These are phyloP conservation scores for Drosophila subsilvestris DNA, from an alignment of 2,888 invertebrate species.

Conservation along the genomic window DNA sequence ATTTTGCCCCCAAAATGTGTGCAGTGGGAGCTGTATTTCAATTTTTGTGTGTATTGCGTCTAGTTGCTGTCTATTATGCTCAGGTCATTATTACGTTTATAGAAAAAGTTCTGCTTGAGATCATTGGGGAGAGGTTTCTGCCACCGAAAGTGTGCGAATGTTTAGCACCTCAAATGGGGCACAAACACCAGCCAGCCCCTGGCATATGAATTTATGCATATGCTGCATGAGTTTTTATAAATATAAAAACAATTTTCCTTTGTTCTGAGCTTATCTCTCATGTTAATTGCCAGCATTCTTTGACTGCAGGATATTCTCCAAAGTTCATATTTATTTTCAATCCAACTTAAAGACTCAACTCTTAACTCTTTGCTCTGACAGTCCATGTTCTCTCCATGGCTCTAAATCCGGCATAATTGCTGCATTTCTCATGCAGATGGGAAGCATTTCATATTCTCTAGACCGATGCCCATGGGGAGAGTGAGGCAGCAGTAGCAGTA, in stretches of 20 bases:
- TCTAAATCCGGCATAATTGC: slow-evolving; percentile 31
- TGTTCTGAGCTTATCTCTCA: neutral
- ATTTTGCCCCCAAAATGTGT: slow-evolving; percentile 57
- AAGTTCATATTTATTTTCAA: slow-evolving; percentile 21
- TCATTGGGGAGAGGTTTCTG: neutral
- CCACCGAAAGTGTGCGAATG: slow-evolving; percentile 10
- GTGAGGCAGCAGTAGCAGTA: neutral
- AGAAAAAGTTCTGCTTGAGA: slow-evolving; percentile 36
- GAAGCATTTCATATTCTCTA: slow-evolving; percentile 48
- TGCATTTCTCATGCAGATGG: slow-evolving; percentile 51
- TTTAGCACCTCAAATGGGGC: slow-evolving; percentile 27
- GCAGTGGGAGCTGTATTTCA: slow-evolving; percentile 72
- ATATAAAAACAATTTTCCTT: no score
- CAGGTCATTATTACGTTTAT: slow-evolving; percentile 44
- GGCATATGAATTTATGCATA: neutral
- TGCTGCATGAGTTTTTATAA: no score
- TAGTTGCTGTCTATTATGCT: slow-evolving; percentile 50
- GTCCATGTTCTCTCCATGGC: neutral
- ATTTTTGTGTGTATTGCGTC: slow-evolving; percentile 59
- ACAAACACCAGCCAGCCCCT: no score
- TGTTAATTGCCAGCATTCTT: neutral
- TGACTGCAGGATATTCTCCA: neutral
- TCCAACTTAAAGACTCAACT: slow-evolving; percentile 13
- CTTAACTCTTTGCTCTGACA: neutral
- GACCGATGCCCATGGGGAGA: slow-evolving; percentile 5